Conservation (phyloP, 64 coral and sea anemone genomes). For the Acropora tenuis region DNA sequence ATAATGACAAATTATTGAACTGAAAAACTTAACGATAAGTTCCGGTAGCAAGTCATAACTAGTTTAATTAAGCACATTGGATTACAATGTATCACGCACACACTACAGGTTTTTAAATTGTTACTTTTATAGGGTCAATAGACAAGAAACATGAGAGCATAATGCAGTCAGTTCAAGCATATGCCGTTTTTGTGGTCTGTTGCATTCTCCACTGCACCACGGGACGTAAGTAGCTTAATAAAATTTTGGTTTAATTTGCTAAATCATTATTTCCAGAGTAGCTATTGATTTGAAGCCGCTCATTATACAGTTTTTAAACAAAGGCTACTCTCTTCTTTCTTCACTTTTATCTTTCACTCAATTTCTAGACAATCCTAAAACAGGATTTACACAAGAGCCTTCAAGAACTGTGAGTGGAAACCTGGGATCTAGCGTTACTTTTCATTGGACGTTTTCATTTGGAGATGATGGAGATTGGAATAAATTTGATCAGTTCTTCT, state of each 20-base stretch:
- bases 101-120: no score
- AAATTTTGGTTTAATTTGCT: not conserved
- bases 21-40: no score
- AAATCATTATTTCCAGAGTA: not conserved
- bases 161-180: not conserved
- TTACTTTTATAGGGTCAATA: not conserved
- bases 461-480: not conserved
- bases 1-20: no score
- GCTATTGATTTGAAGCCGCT: not conserved
- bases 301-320: no score
- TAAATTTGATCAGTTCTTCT: not conserved
- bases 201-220: not conserved
- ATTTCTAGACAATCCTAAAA: not conserved
- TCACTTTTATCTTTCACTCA: no score
- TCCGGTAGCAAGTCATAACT: no score
- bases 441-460: slow-evolving; percentile 1
- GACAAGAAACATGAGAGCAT: not conserved
- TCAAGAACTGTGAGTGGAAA: not conserved
- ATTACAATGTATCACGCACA: no score
- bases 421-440: not conserved
- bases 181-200: not conserved
- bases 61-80: no score
- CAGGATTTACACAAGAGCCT: not conserved
- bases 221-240: not conserved
- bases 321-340: not conserved